Evolutionary conservation across 1,140 invertebrate species (phyloP).

Genomic region (Brachionus rubens): DNA sequence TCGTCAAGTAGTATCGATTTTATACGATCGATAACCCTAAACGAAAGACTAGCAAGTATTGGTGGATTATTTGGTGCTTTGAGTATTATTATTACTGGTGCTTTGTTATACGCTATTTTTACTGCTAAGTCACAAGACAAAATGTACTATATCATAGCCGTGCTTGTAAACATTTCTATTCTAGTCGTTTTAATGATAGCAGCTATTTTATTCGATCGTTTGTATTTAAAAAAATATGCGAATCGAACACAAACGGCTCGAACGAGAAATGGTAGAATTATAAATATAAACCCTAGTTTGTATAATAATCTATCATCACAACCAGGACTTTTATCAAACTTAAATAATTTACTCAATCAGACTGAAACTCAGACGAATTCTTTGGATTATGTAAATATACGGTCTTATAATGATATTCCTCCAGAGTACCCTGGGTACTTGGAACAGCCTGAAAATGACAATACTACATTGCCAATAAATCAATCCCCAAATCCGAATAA

Average conservation of each 20-base stretch:
- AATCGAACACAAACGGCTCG: background rate
- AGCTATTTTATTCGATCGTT: slow-evolving; percentile 22
- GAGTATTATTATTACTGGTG: slow-evolving; percentile 12
- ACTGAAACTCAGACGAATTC: background rate
- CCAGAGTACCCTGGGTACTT: slow-evolving; percentile 15
- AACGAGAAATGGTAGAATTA: background rate
- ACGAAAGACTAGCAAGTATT: slow-evolving; percentile 28
- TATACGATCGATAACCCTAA: slow-evolving; percentile 6
- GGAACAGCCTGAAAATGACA: background rate
- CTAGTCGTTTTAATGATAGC: slow-evolving; percentile 35
- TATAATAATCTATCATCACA: slow-evolving; percentile 7
- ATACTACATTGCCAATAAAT: background rate
- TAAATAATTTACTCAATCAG: background rate
- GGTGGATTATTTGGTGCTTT: slow-evolving; percentile 33
- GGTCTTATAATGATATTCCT: slow-evolving; percentile 27
- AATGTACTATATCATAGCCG: slow-evolving; percentile 29
- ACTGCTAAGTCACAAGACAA: slow-evolving; percentile 16
- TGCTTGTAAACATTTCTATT: slow-evolving; percentile 38
- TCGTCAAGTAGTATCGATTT: background rate
- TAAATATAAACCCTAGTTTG: slow-evolving; percentile 24
- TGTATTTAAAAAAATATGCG: slow-evolving; percentile 23
- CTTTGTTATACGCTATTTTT: slow-evolving; percentile 13
- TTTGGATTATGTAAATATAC: slow-evolving; percentile 22
- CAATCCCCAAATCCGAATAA: background rate
- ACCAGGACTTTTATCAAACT: slow-evolving; percentile 17